Evolutionary conservation across 2,113 vertebrate genomes (phyloP), one percentile per base, ranked within the genome.

Genomic region (Plectropomus leopardus): DNA sequence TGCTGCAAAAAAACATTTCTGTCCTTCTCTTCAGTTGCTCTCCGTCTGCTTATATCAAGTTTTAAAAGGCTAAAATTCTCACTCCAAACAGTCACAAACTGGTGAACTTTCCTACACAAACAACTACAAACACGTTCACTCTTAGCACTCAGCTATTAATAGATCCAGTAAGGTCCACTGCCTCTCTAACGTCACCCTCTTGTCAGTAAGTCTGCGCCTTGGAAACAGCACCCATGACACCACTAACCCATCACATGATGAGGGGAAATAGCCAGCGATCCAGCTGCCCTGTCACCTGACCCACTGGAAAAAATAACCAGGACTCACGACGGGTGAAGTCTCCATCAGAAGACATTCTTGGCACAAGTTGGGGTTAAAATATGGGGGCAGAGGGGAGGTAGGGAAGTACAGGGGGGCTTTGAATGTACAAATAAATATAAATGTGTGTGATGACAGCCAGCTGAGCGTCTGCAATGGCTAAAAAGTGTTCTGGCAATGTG

Each of bases 161-260:
- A 85, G 82, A 67, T 15, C 60, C 7, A 24, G 23, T 23, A 72
- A 42, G 51, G 40, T 66, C 76, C 45, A n/a, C 32, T 59, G 73
- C 65, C 23, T 65, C 57, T 64, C 61, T 61, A 74, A 86, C 74
- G 65, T 89, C 87, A 86, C 59, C 70, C 40, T 24, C 82, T 76
- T 76, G 58, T 76, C 60, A 60, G 80, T 76, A 80, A 78, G 54
- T 70, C 59, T 79, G 70, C 5, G 15, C 60, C 74, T 75, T 85
- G 70, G 76, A 88, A 86, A 88, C 77, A 73, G 79, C 76, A 74
- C 1, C 70, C 70, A 61, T 72, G 75, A 75, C 74, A 74, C 68
- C 63, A 61, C 34, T 71, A 59, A 74, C 58, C 61, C 34, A 67
- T 86, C 84, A 80, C 87, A 85, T 79, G 80, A 89, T 70, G 80